Conservation (phyloP, 2,797 vertebrate species). For the Tiaroga cobitis region DNA sequence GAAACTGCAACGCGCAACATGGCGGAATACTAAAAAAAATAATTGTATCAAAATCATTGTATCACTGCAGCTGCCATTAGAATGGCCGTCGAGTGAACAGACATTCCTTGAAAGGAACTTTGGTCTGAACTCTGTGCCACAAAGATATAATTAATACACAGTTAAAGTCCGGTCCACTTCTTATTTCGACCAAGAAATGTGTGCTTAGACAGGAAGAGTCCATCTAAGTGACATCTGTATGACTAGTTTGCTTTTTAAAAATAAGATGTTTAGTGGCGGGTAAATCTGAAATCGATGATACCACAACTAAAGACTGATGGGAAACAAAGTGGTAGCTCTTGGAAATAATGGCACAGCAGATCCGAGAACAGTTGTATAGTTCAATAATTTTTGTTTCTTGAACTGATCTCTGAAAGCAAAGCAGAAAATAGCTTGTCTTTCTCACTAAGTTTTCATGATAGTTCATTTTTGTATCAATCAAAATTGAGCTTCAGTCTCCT, state of each 20-base stretch:
- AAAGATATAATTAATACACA: neutral
- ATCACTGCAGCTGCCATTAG: neutral
- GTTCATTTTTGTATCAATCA: neutral
- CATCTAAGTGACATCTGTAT: neutral
- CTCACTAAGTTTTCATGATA: neutral
- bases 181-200: conserved; percentile 1
- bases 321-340: neutral
- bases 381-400: neutral
- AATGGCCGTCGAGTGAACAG: neutral
- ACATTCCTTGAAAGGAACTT: neutral
- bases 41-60: neutral
- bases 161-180: neutral
- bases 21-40: neutral
- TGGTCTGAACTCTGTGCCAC: neutral
- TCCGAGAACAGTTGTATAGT: neutral
- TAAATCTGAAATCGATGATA: neutral
- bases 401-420: neutral
- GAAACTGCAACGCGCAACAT: neutral
- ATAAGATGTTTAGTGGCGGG: neutral
- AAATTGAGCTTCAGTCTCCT: neutral
- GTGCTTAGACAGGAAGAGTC: neutral
- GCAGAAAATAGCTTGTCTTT: neutral
- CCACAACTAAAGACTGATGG: neutral
- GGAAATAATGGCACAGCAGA: neutral
- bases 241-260: neutral